A percentile compares a stretch with the other conserved stretches of the same genome.
Evolutionary conservation across 2,113 vertebrate species (phyloP).

Genomic region (Corythaeola cristata): DNA sequence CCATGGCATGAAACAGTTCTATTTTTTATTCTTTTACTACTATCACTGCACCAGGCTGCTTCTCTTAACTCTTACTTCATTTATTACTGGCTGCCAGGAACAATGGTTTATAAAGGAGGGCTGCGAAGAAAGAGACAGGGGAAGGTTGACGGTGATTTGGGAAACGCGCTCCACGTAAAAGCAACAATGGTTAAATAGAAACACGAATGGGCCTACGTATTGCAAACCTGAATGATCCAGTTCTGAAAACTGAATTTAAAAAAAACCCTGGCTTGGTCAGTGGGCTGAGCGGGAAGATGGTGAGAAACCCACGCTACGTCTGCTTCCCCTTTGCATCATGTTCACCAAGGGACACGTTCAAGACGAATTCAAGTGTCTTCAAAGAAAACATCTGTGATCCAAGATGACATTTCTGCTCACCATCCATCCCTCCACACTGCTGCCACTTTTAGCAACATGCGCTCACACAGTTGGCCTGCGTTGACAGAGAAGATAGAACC

Average conservation of each 20-base stretch:
- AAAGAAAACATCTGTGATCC: neutral
- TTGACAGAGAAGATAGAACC: neutral
- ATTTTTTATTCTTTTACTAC: neutral
- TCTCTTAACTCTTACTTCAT: neutral
- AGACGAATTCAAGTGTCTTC: neutral
- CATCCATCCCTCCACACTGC: neutral
- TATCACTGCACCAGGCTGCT: neutral
- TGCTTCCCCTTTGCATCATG: neutral
- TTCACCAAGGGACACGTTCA: neutral
- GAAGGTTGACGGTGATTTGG: accelerated
- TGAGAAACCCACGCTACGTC: neutral
- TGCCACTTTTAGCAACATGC: neutral
- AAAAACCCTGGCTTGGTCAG: neutral
- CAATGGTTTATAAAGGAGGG: neutral
- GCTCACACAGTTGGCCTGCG: neutral
- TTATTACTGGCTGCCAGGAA: neutral
- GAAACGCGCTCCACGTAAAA: accelerated
- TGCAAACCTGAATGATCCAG: neutral
- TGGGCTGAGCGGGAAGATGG: neutral
- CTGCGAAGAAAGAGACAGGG: neutral
- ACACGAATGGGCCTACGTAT: accelerated
- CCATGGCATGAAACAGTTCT: neutral
- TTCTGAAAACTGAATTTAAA: neutral
- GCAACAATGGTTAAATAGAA: neutral
- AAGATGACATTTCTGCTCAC: conserved; percentile 5